phyloP scores from a whole-genome alignment of 2,113 vertebrate species.

The Podiceps cristatus region DNA sequence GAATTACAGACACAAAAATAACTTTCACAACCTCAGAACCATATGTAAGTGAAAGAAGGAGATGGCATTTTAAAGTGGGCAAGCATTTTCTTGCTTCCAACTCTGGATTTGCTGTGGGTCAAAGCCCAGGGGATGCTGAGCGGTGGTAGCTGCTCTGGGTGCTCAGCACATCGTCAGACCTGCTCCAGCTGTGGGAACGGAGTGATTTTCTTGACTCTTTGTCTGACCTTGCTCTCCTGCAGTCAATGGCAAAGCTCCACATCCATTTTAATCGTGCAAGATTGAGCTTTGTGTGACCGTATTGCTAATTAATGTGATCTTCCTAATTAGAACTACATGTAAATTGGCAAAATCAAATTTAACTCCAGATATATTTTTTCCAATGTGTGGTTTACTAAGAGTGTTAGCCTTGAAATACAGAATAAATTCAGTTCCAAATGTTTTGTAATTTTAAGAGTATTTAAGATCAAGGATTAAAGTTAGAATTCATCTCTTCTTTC shows the following conservation, averaged over 20 bases:
- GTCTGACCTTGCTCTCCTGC: background rate
- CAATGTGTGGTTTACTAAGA: background rate
- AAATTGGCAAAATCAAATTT: background rate
- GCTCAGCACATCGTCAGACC: background rate
- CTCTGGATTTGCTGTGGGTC: background rate
- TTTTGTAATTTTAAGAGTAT: background rate
- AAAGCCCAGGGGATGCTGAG: background rate
- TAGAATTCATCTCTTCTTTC: background rate
- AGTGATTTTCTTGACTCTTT: rapidly evolving
- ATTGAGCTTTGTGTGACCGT: background rate
- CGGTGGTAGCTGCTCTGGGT: background rate
- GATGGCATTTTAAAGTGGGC: background rate
- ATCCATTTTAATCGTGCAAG: background rate
- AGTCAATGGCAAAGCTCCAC: background rate
- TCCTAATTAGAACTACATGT: background rate
- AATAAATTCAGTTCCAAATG: background rate
- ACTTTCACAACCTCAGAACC: background rate
- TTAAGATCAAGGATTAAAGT: background rate
- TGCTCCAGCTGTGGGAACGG: background rate
- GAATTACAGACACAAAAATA: background rate
- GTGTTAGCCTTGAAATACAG: background rate
- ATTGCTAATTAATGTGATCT: background rate
- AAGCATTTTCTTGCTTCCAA: background rate
- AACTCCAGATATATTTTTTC: background rate
- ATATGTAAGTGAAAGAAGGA: background rate